phyloP scores from a whole-genome alignment of 2,113 vertebrate species.

The Okapia johnstoni region DNA sequence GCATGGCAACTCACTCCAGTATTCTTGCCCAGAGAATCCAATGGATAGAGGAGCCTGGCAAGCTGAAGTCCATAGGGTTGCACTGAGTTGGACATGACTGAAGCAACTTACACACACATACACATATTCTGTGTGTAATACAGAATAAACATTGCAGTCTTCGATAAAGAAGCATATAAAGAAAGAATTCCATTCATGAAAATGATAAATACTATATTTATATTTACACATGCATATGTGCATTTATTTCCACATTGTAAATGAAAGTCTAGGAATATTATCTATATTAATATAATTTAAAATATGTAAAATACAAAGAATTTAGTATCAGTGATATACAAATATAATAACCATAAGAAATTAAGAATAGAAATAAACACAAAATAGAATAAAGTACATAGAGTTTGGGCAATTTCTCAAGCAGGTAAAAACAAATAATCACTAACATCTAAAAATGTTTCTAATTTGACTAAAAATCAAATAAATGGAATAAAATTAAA shows the following conservation, averaged over 20 bases:
- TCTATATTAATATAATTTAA: not conserved
- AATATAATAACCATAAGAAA: not conserved
- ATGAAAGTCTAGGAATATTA: not conserved
- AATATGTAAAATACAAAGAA: not conserved
- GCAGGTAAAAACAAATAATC: not conserved
- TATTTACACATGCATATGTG: not conserved
- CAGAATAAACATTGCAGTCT: not conserved
- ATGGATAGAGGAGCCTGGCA: not conserved
- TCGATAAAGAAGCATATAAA: not conserved
- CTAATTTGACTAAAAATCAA: not conserved
- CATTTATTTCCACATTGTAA: not conserved
- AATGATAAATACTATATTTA: not conserved
- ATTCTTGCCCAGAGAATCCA: not conserved
- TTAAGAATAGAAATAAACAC: not conserved
- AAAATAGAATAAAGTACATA: not conserved
- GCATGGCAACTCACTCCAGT: not conserved
- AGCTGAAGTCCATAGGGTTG: not conserved
- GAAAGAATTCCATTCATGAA: not conserved
- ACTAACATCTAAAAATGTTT: not conserved
- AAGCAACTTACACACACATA: not conserved
- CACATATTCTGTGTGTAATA: not conserved
- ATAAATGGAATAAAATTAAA: not conserved
- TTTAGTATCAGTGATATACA: not conserved
- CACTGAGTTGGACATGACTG: not conserved
- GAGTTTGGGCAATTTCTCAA: not conserved